phyloP scores from a whole-genome alignment of 2,113 vertebrate genomes.

The Crotalus helleri region DNA sequence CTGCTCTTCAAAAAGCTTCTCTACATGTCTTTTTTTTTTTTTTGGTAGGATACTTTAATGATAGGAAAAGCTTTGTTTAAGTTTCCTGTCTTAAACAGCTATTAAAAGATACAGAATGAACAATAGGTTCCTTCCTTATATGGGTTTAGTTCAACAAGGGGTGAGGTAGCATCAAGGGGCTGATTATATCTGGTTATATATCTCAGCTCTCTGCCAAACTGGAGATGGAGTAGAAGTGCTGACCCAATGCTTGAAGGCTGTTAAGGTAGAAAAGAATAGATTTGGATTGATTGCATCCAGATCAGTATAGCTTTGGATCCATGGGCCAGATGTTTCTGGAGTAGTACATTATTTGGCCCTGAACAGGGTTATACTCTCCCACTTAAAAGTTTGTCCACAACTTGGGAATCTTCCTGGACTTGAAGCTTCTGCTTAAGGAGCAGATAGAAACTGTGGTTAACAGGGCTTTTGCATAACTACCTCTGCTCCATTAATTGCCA shows the following conservation, averaged over 20 bases:
- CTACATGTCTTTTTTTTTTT: neutral
- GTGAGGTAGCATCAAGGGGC: neutral
- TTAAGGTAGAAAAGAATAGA: neutral
- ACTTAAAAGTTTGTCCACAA: neutral
- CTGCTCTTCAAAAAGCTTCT: neutral
- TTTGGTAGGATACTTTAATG: neutral
- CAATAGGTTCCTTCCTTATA: neutral
- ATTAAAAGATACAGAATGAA: neutral
- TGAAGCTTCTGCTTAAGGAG: neutral
- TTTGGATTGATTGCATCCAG: neutral
- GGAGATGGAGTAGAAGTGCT: neutral
- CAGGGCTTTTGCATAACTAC: neutral
- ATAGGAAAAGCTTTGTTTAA: neutral
- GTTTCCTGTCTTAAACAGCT: neutral
- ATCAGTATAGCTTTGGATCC: neutral
- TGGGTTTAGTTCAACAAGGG: neutral
- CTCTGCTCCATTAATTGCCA: neutral
- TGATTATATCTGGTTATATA: neutral
- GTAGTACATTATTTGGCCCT: neutral
- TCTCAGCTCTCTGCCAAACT: neutral
- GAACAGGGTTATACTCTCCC: neutral
- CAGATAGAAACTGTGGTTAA: neutral
- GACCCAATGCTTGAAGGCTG: neutral
- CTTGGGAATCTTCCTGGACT: neutral
- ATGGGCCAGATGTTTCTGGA: neutral